Evolutionary conservation across 1,140 invertebrate genomes (phyloP), one percentile per base, ranked within the genome.

Genomic region (Calycopis cecrops): DNA sequence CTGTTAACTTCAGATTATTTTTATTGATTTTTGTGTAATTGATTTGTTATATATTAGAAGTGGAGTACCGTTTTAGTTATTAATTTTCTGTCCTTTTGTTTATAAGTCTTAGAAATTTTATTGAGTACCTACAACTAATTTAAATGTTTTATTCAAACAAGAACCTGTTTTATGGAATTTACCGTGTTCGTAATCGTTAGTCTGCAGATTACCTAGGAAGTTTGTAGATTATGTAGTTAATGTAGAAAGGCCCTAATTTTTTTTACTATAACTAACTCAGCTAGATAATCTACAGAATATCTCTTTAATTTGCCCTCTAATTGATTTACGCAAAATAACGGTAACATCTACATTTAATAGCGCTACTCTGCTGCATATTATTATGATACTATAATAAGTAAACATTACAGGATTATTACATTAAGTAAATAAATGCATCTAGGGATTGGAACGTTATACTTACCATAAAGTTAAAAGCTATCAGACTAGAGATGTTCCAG

Each of bases 351-450:
- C 38, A 40, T 14, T 40, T 40, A 40, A 40, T 14, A 40, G 38
- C 38, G 38, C 16, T 14, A 40, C 12, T 40, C 38, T 40, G 16
- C 38, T 40, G n/a, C 38, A 40, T 11, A 40, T 40, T 40, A 40
- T 40, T 14, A 40, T n/a, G n/a, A n/a, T n/a, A n/a, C n/a, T n/a
- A n/a, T n/a, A n/a, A n/a, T n/a, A n/a, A n/a, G n/a, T n/a, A n/a
- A n/a, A n/a, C n/a, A n/a, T n/a, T n/a, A n/a, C n/a, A n/a, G n/a
- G n/a, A n/a, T n/a, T 40, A 14, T 14, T 40, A 40, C 16, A 40
- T 40, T 40, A 14, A 40, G 38, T 40, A 14, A 40, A 14, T 9
- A 37, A 7, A 14, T 40, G 38, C 38, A 40, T 40, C 6, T 14
- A 40, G 38, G 11, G 9, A 37, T 37, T 37, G 2, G n/a, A 7